Percentiles rank a stretch among this genome's conserved stretches.
phyloP scores from a whole-genome alignment of 2,113 vertebrate genomes.

The Trinectes maculatus region DNA sequence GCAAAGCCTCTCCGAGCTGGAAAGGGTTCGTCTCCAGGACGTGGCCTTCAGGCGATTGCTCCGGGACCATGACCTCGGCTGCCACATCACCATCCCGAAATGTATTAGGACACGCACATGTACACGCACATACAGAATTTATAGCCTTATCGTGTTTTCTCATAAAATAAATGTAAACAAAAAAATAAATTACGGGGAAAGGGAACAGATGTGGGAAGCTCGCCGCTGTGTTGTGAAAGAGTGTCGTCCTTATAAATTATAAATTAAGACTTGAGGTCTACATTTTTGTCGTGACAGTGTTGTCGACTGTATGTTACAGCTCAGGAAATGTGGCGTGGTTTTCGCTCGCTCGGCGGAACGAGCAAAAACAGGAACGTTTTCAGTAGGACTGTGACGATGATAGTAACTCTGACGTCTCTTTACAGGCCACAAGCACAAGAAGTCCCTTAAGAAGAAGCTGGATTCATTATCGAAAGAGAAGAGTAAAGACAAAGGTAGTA shows the following conservation, averaged over 20 bases:
- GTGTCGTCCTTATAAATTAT: neutral
- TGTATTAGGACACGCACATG: slow-evolving; percentile 77
- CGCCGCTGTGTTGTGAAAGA: neutral
- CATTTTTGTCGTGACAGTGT: slow-evolving; percentile 11
- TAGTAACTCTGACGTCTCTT: slow-evolving; percentile 27
- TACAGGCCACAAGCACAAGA: slow-evolving; percentile 95
- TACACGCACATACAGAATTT: slow-evolving; percentile 7
- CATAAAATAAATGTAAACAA: neutral
- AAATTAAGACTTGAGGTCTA: neutral
- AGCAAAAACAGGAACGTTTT: neutral
- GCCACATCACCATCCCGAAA: slow-evolving; percentile 97
- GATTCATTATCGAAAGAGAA: slow-evolving; percentile 97
- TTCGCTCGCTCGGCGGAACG: no score
- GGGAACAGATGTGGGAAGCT: neutral
- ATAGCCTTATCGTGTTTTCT: no score
- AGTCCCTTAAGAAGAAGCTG: slow-evolving; percentile 94
- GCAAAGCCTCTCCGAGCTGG: slow-evolving; percentile 95
- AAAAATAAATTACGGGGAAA: neutral
- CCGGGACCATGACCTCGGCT: slow-evolving; percentile 91
- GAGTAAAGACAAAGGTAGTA: slow-evolving; percentile 95
- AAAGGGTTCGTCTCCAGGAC: slow-evolving; percentile 93
- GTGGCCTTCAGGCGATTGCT: slow-evolving; percentile 92
- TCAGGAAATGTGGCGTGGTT: no score
- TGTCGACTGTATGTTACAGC: neutral
- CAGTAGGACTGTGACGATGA: neutral